phyloP scores from a whole-genome alignment of 1,140 invertebrate species.

The Paraescarpia echinospica region DNA sequence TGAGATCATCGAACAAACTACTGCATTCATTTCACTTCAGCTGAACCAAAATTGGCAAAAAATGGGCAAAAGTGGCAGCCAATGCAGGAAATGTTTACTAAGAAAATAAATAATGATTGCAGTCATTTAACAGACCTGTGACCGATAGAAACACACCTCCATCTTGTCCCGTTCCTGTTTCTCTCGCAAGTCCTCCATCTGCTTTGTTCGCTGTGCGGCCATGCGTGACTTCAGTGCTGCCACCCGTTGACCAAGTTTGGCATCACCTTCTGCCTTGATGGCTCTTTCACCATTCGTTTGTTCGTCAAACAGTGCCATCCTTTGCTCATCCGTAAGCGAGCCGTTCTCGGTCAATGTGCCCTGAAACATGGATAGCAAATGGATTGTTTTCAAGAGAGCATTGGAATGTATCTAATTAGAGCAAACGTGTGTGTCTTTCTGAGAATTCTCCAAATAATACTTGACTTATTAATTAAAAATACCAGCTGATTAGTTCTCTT shows the following conservation, averaged over 20 bases:
- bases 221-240: slow-evolving; percentile 12
- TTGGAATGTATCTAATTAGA: background rate
- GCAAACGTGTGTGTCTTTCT: too few relatives aligned
- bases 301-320: slow-evolving; percentile 38
- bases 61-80: too few relatives aligned
- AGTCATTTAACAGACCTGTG: background rate
- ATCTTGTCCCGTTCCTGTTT: slow-evolving; percentile 47
- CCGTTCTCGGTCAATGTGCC: slow-evolving; percentile 41
- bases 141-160: slow-evolving; percentile 34
- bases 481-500: too few relatives aligned
- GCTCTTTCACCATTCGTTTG: slow-evolving; percentile 39
- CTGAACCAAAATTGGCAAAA: too few relatives aligned
- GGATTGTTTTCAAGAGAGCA: background rate
- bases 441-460: too few relatives aligned
- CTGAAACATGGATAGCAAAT: slow-evolving; percentile 28
- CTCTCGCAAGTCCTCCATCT: slow-evolving; percentile 39
- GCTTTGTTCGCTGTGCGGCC: slow-evolving; percentile 23
- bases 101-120: background rate
- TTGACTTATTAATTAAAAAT: too few relatives aligned
- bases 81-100: background rate
- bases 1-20: too few relatives aligned
- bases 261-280: slow-evolving; percentile 34
- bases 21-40: too few relatives aligned
- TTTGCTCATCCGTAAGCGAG: slow-evolving; percentile 38
- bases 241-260: background rate